phyloP scores from a whole-genome alignment of 2,797 vertebrate species.

The Sebastes kiyomatsui region DNA sequence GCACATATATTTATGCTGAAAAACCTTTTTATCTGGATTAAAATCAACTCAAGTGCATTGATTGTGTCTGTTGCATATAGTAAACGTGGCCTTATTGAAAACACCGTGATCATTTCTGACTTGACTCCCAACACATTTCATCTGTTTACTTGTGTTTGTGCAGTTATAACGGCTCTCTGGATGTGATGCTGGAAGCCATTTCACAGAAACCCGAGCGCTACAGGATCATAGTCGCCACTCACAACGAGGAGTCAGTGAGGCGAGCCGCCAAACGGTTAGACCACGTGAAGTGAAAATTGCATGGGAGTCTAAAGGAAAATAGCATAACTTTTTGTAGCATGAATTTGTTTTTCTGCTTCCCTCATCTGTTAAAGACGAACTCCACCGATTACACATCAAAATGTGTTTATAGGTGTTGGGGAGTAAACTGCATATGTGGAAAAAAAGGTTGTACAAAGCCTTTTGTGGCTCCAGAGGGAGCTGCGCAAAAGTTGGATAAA shows the following conservation, averaged over 20 bases:
- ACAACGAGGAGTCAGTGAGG: constrained; percentile 89
- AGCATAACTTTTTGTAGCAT: background rate
- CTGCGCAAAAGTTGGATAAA: no score
- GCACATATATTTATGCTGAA: background rate
- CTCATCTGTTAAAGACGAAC: background rate
- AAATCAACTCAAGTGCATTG: background rate
- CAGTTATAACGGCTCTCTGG: constrained; percentile 87
- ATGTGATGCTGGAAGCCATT: constrained; percentile 83
- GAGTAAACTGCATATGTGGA: background rate
- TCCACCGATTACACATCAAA: background rate
- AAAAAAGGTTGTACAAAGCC: no score
- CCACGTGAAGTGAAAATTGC: background rate
- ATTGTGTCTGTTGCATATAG: background rate
- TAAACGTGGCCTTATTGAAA: background rate
- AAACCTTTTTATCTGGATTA: background rate
- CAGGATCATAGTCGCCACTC: constrained; percentile 89
- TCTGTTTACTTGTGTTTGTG: background rate
- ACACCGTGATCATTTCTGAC: background rate
- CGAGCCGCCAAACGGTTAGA: constrained; percentile 82
- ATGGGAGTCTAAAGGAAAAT: no score
- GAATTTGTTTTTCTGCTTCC: background rate
- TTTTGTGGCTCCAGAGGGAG: no score
- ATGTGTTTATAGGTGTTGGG: background rate
- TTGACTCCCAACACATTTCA: background rate
- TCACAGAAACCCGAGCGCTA: constrained; percentile 73